Evolutionary conservation across 2,797 vertebrate species (phyloP).

Genomic region (Rhincodon typus): DNA sequence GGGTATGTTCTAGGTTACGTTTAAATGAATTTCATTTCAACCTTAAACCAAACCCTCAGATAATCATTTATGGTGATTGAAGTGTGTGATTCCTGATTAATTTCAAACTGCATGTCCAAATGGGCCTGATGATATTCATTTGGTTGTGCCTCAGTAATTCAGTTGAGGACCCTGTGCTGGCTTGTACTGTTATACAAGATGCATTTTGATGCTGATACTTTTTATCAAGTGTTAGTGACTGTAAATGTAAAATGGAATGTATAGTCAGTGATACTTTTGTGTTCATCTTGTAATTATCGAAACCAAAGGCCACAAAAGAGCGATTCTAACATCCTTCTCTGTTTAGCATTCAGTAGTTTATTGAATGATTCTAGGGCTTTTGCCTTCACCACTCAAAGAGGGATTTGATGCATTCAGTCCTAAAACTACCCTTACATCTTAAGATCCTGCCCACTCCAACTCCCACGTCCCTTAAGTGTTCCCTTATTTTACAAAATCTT

Average conservation of each 20-base stretch:
- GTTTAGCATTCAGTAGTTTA: neutral
- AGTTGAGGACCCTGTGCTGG: conserved; percentile 12
- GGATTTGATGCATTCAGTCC: neutral
- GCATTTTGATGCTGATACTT: conserved; percentile 23
- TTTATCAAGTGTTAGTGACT: neutral
- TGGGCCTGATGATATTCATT: conserved; percentile 32
- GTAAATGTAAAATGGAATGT: neutral
- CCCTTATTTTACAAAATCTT: too few relatives aligned
- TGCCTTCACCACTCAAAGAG: neutral
- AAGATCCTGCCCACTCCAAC: neutral
- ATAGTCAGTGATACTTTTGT: neutral
- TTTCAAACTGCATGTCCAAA: conserved; percentile 15
- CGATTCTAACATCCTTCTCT: neutral
- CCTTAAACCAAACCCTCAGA: conserved; percentile 20
- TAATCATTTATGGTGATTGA: conserved; percentile 31
- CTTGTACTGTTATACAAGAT: neutral
- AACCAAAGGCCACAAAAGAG: neutral
- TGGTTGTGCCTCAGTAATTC: neutral
- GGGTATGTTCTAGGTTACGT: neutral
- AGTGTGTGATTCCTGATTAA: conserved; percentile 9
- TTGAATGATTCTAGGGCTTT: neutral
- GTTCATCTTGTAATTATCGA: neutral
- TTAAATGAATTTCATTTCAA: conserved; percentile 21
- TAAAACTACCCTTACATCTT: neutral
- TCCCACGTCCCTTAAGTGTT: too few relatives aligned